These are phyloP conservation scores for Notolabrus celidotus DNA, from an alignment of 2,797 vertebrate species.

Conservation along the genomic window DNA sequence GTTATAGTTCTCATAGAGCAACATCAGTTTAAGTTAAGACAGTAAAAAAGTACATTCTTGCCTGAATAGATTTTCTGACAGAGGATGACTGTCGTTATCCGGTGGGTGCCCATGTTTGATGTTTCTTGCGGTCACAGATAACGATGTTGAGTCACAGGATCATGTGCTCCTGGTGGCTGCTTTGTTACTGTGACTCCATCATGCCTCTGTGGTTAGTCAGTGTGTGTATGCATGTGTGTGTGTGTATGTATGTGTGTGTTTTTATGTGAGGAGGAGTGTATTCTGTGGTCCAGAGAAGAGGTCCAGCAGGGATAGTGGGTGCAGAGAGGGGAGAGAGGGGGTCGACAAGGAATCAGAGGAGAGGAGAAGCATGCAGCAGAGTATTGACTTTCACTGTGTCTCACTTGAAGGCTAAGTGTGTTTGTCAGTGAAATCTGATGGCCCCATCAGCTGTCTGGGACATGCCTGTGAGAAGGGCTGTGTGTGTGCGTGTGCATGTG, in stretches of 20 bases:
- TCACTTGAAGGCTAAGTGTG: constrained; percentile 90
- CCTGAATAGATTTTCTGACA: constrained; percentile 24
- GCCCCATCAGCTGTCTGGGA: constrained; percentile 92
- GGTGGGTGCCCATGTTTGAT: constrained; percentile 63
- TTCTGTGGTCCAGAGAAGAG: constrained; percentile 59
- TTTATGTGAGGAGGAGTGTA: constrained; percentile 31
- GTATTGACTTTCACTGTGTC: constrained; percentile 94
- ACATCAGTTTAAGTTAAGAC: constrained; percentile 13
- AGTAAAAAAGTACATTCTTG: constrained; percentile 3
- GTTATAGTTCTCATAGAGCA: constrained; percentile 12
- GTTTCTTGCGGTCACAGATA: constrained; percentile 47
- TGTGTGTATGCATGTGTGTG: constrained; percentile 4
- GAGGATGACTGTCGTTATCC: constrained; percentile 44
- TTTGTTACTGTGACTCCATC: constrained; percentile 62
- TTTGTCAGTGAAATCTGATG: constrained; percentile 93
- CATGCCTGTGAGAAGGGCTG: constrained; percentile 73
- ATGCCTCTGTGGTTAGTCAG: constrained; percentile 54
- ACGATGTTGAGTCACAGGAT: constrained; percentile 70
- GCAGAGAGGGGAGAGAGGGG: constrained; percentile 45
- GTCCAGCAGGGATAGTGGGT: constrained; percentile 48
- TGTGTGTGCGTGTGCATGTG: constrained; percentile 31
- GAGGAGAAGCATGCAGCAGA: constrained; percentile 68
- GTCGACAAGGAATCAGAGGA: constrained; percentile 68
- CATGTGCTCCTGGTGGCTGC: constrained; percentile 51
- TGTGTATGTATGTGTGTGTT: constrained; percentile 9